Conservation (phyloP, 2,888 invertebrate species). For the Sisyra nigra region DNA sequence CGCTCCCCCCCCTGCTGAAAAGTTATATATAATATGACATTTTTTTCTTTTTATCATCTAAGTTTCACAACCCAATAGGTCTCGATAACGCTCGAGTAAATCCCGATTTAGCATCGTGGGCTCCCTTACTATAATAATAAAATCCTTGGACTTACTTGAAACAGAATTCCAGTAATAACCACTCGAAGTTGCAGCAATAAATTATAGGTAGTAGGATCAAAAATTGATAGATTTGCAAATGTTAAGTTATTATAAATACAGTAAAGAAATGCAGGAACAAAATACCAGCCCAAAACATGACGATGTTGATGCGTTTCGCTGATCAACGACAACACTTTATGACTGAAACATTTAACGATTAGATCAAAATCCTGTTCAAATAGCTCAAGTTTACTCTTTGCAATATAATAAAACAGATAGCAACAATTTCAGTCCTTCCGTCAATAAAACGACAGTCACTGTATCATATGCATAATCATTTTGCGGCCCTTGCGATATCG, state of each 20-base stretch:
- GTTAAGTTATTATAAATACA: conserved; percentile 90
- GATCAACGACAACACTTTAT: conserved; percentile 35
- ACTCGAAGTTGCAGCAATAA: conserved; percentile 79
- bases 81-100: no score
- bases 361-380: neutral
- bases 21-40: no score
- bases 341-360: conserved; percentile 35
- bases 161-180: conserved; percentile 80
- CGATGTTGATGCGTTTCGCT: conserved; percentile 39
- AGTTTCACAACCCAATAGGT: no score
- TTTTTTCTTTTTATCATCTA: no score
- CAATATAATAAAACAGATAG: conserved; percentile 56
- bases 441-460: conserved; percentile 72
- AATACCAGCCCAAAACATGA: conserved; percentile 60
- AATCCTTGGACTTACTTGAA: conserved; percentile 76
- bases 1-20: no score
- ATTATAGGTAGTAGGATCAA: conserved; percentile 91
- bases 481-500: conserved; percentile 69
- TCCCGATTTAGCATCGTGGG: no score
- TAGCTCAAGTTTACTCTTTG: conserved; percentile 33
- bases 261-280: conserved; percentile 81
- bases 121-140: no score
- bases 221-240: conserved; percentile 75
- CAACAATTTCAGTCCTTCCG: conserved; percentile 72
- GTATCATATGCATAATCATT: conserved; percentile 78